Percentiles rank a stretch among this genome's conserved stretches.
These are phyloP conservation scores for Orycteropus afer DNA, from an alignment of 2,113 vertebrate genomes.

Conservation along the genomic window DNA sequence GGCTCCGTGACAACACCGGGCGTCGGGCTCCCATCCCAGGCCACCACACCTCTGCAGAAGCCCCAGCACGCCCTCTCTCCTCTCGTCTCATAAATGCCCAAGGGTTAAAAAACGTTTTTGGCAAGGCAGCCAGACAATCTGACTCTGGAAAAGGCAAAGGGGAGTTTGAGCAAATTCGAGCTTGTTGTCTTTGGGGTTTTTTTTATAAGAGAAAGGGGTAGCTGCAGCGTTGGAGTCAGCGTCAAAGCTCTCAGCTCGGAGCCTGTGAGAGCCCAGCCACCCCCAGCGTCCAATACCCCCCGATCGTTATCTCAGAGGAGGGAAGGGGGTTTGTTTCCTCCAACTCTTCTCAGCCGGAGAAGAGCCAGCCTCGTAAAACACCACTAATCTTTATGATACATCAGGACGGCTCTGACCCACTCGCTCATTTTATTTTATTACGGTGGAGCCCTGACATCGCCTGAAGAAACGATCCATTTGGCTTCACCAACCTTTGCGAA, in stretches of 20 bases:
- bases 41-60: accelerated
- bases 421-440: not conserved
- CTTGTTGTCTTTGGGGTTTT: not conserved
- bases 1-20: accelerated
- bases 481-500: not conserved
- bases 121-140: conserved; percentile 60
- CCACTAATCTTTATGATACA: conserved; percentile 50
- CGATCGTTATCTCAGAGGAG: not conserved
- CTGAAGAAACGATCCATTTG: not conserved
- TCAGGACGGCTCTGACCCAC: conserved; percentile 13
- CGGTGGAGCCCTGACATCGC: not conserved
- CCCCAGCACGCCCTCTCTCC: not conserved
- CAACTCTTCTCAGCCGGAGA: not conserved
- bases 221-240: not conserved
- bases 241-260: not conserved
- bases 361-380: not conserved
- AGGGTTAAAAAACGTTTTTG: conserved; percentile 57
- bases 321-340: not conserved
- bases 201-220: not conserved
- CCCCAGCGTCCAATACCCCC: not conserved
- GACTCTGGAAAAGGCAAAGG: conserved; percentile 48
- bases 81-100: conserved; percentile 22
- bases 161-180: not conserved
- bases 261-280: not conserved
- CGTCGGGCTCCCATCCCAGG: accelerated